Evolutionary conservation across 2,113 vertebrate genomes (phyloP), one percentile per base, ranked within the genome.

Genomic region (Trochalopteron elliotii): DNA sequence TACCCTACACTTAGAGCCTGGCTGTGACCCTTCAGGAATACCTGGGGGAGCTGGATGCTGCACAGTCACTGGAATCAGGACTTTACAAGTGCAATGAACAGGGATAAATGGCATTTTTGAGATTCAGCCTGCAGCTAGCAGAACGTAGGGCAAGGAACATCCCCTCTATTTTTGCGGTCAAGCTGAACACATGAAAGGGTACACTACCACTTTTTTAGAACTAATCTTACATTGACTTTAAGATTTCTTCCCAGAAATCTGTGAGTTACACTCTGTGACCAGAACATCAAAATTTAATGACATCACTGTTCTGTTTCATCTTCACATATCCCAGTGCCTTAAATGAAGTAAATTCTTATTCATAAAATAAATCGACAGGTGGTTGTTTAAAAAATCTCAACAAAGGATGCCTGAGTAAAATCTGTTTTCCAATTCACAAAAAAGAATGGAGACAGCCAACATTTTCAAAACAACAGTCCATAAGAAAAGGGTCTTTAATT

Each of bases 91-190:
- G 44, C 49, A 47, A 9, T 4, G 5, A 40, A 67, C 37, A 67
- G 27, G 35, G 28, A 56, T 23, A 83, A 83, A 50, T 8, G 33
- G 27, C 30, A 53, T 47, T 68, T 81, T 23, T 35, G 47, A 75
- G 33, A 39, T 52, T 67, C 40, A 64, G 12, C 37, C 60, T 9
- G n/a, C 53, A 90, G 40, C 12, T 13, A 13, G 21, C 9, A 39
- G 52, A 93, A 67, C 45, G 52, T 50, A 40, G 59, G 12, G 31
- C 9, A 30, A 59, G 33, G 37, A 63, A 79, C 8, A 24, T 18
- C 10, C 14, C 17, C 15, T 7, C 0, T 8, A 22, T 23, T 83
- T 67, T 4, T 27, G 22, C 57, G 71, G 5, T 15, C 0, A 4
- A 44, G 56, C 18, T 64, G 39, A 63, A 71, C 10, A 78, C 9